Base-by-base conservation (phyloP, 2,797 vertebrate species). In the Syndactyla subalaris region DNA sequence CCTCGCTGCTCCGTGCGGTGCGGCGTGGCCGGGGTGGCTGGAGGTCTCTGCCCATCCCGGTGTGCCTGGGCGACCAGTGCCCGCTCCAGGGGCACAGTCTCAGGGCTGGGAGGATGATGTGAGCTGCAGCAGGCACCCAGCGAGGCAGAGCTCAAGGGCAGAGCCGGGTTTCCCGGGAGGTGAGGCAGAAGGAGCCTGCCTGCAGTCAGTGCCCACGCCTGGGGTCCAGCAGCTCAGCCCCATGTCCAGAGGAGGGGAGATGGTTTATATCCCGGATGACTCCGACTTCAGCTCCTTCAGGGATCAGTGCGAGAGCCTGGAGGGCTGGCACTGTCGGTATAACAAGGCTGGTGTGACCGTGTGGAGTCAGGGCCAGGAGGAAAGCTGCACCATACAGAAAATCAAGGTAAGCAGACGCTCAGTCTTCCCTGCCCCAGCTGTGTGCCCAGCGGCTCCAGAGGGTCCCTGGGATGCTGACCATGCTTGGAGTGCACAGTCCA, bases 241-340 rank as follows among this genome's bases (percentile, higher is more conserved):
- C 70, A 89, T 89, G 86, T 95, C 95, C 36, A 92, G 93, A 72
- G 88, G 58, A 67, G 82, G 89, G 49, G 94, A 96, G 18, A 92
- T 94, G 78, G 98, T 98, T 63, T 98, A 98, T 92, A 98, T 99
- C 96, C 98, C 98, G 14, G 98, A 99, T 70, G 98, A 99, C 96
- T 96, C 98, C 26, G 98, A 98, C 95, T 98, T 98, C 98, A 98
- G 97, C 58, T 98, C 98, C 26, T 99, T 99, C 96, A 98, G 98
- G 88, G 98, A 98, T 6, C 98, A 99, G 96, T 98, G 98, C 15
- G 98, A 98, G 95, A 98, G 89, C 89, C 75, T 92, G 8, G 98
- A 98, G 5, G 98, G 98, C 57, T 99, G 99, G 99, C 97, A 95
- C 34, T 98, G 98, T 23, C 98, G 98, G 14, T 99, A 98, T 85